A percentile compares a stretch with the other conserved stretches of the same genome.
Conservation (phyloP, 2,888 invertebrate species). For the Dryobota labecula region DNA sequence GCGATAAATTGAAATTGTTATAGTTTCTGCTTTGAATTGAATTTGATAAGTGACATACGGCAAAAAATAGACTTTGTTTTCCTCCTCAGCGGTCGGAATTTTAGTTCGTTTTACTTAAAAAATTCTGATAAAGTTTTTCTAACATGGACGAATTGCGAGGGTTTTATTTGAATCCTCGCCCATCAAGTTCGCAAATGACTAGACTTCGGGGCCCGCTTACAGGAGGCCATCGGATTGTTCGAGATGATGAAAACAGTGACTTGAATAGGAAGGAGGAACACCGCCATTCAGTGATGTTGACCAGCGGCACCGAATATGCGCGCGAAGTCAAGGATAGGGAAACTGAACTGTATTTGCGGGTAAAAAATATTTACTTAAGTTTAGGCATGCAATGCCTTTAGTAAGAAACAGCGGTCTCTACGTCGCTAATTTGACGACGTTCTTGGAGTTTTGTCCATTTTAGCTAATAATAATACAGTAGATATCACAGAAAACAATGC, state of each 20-base stretch:
- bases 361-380: slow-evolving; percentile 56
- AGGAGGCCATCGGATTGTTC: slow-evolving; percentile 79
- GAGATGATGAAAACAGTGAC: slow-evolving; percentile 74
- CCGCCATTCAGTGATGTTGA: slow-evolving; percentile 74
- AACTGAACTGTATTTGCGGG: slow-evolving; percentile 79
- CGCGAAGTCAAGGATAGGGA: slow-evolving; percentile 79
- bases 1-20: background rate
- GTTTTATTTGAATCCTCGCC: slow-evolving; percentile 81
- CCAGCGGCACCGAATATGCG: slow-evolving; percentile 81
- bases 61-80: background rate
- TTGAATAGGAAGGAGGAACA: slow-evolving; percentile 80
- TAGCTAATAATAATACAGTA: background rate
- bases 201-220: slow-evolving; percentile 82
- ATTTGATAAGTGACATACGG: background rate
- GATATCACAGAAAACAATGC: background rate
- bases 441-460: background rate
- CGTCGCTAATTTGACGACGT: background rate
- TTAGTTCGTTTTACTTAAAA: background rate
- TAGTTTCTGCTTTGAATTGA: background rate
- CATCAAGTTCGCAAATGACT: slow-evolving; percentile 74
- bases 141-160: slow-evolving; percentile 81
- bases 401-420: background rate
- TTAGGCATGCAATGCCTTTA: background rate
- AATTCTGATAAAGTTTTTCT: slow-evolving; percentile 38
- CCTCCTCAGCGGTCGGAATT: background rate